Conservation (phyloP, 2,113 vertebrate species). For the Atlantisia rogersi region DNA sequence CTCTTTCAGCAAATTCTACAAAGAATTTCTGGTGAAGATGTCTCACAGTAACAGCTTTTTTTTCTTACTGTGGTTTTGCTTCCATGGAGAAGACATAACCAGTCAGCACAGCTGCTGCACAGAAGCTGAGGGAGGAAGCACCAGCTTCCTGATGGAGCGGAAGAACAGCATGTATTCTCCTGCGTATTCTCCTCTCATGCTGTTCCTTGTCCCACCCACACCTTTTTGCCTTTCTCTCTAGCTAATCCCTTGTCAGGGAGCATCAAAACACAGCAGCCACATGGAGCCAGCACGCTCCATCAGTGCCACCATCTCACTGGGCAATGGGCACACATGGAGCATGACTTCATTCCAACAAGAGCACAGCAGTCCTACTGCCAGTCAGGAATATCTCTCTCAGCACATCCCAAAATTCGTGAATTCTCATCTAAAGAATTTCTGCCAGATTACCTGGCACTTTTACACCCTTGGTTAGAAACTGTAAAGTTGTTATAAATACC, state of each 20-base stretch:
- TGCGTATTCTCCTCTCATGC: rapidly evolving
- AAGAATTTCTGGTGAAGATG: background rate
- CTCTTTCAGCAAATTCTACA: background rate
- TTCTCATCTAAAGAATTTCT: background rate
- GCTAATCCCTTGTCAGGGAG: background rate
- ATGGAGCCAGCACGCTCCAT: rapidly evolving
- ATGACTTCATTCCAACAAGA: rapidly evolving
- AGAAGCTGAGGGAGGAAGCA: background rate
- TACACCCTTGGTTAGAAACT: background rate
- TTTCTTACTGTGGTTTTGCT: background rate
- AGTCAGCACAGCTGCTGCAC: background rate
- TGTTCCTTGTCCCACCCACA: background rate
- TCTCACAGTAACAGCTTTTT: background rate
- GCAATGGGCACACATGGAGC: rapidly evolving
- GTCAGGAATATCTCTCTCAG: background rate
- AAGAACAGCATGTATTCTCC: rapidly evolving
- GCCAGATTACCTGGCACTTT: background rate
- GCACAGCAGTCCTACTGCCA: background rate
- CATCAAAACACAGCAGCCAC: rapidly evolving
- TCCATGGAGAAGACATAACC: background rate
- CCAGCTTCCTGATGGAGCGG: rapidly evolving
- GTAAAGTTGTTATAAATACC: background rate
- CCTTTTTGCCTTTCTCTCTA: background rate
- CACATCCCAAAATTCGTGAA: background rate
- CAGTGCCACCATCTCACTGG: background rate